Evolutionary conservation across 2,888 invertebrate species (phyloP).

Genomic region (Volucella inanis): DNA sequence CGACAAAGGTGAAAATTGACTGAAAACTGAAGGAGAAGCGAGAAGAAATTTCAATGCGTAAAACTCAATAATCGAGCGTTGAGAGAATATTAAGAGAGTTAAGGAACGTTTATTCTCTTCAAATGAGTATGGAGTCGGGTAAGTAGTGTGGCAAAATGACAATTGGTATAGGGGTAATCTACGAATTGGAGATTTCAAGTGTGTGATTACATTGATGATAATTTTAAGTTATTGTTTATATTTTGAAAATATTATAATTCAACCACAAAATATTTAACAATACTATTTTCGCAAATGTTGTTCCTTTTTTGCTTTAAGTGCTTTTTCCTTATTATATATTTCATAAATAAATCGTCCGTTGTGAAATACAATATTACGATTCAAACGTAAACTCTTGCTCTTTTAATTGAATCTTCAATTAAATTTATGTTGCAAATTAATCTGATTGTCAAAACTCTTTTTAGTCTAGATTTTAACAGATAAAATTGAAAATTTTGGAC

Average conservation of each 20-base stretch:
- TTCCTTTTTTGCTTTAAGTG: no score
- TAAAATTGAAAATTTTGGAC: no score
- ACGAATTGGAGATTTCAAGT: not conserved
- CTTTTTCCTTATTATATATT: no score
- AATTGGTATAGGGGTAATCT: not conserved
- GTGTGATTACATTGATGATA: not conserved
- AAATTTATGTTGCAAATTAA: no score
- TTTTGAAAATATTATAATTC: not conserved
- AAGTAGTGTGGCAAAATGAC: not conserved
- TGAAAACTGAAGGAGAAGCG: slow-evolving; percentile 53
- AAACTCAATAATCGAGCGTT: not conserved
- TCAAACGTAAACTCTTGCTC: no score
- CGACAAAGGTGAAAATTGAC: slow-evolving; percentile 66
- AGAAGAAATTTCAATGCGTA: slow-evolving; percentile 36
- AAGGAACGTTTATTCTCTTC: slow-evolving; percentile 7
- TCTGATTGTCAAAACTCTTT: no score
- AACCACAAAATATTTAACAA: no score
- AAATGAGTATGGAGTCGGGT: not conserved
- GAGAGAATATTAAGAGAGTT: slow-evolving; percentile 32
- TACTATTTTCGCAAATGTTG: no score
- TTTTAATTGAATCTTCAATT: no score
- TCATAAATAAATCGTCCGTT: no score
- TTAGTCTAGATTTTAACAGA: no score
- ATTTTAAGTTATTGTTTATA: not conserved
- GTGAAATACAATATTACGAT: no score